phyloP scores from a whole-genome alignment of 2,113 vertebrate genomes.

The Rhineura floridana region DNA sequence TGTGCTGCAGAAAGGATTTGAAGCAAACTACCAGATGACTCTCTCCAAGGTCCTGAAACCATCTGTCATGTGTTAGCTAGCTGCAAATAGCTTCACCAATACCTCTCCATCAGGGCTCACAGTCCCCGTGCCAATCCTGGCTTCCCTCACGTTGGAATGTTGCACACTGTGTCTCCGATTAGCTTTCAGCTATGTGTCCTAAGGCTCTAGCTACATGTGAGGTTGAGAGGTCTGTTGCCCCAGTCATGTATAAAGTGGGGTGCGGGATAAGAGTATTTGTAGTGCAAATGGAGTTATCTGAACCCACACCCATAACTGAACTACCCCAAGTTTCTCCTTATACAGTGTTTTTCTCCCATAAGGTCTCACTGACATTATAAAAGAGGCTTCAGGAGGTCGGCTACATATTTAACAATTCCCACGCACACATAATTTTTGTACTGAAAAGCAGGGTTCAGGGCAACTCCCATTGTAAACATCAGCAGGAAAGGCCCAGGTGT shows the following conservation, averaged over 20 bases:
- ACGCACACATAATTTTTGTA: too few species aligned
- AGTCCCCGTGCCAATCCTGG: background rate
- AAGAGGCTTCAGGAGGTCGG: too few species aligned
- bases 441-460: background rate
- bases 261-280: background rate
- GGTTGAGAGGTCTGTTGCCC: background rate
- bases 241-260: background rate
- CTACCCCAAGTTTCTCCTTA: background rate
- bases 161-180: background rate
- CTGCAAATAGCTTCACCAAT: background rate
- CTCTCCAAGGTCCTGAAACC: slow-evolving; percentile 34
- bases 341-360: background rate
- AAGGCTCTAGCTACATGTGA: background rate
- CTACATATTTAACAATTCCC: background rate
- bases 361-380: background rate
- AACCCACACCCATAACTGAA: too few species aligned
- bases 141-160: background rate
- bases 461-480: background rate
- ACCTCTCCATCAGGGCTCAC: background rate
- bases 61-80: too few species aligned
- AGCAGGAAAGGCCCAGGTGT: background rate
- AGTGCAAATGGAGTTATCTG: background rate
- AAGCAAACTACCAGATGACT: background rate
- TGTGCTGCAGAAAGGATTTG: background rate
- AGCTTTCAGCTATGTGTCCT: background rate